phyloP scores from a whole-genome alignment of 2,113 vertebrate genomes.

The Oxyruncus cristatus region DNA sequence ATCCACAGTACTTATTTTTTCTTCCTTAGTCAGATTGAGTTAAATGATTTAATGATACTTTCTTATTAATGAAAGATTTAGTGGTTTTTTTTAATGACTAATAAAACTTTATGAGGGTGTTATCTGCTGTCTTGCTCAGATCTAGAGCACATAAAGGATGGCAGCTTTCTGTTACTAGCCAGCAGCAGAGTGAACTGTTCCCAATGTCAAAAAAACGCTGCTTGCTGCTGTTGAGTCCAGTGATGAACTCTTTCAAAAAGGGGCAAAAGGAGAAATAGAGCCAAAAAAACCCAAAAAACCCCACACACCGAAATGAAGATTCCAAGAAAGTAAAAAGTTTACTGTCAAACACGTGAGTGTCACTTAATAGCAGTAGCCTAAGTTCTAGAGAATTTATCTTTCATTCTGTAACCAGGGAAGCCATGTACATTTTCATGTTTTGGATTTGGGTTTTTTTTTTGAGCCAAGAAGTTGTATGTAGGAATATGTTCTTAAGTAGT shows the following conservation, averaged over 20 bases:
- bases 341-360: not conserved
- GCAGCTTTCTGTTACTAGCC: not conserved
- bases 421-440: not conserved
- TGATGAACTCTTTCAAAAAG: not conserved
- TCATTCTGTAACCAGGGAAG: not conserved
- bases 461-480: not conserved
- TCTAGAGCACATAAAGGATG: not conserved
- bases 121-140: not conserved
- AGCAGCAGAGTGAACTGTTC: not conserved
- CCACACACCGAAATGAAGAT: not conserved
- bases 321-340: not conserved
- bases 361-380: not conserved
- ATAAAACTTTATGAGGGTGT: not conserved
- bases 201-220: not conserved
- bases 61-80: not conserved
- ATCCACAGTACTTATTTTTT: not conserved
- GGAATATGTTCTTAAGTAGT: not conserved
- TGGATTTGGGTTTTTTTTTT: too few relatives aligned
- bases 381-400: not conserved
- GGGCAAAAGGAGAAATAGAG: too few relatives aligned
- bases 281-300: not conserved
- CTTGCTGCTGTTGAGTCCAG: not conserved
- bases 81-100: not conserved
- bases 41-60: not conserved
- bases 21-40: not conserved